These are phyloP conservation scores for Chlamydotis undulata DNA, from an alignment of 2,113 vertebrate species.

Conservation along the genomic window DNA sequence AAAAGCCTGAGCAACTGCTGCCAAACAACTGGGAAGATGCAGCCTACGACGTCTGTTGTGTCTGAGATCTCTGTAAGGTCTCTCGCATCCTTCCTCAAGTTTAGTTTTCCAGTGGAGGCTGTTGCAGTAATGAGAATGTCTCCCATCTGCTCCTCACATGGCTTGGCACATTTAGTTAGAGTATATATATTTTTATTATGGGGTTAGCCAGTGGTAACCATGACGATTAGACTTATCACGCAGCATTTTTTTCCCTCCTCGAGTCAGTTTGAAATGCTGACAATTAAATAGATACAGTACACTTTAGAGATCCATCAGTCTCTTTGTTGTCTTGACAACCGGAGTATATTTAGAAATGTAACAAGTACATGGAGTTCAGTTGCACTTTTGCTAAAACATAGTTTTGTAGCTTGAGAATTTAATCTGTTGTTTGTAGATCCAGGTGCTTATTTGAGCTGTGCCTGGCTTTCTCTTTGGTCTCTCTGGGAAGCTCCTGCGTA, in stretches of 20 bases:
- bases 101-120: slow-evolving; percentile 55
- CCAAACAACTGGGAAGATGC: slow-evolving; percentile 25
- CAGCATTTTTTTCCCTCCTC: slow-evolving; percentile 75
- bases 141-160: slow-evolving; percentile 63
- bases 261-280: slow-evolving; percentile 82
- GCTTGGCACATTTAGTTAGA: slow-evolving; percentile 56
- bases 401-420: slow-evolving; percentile 80
- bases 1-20: slow-evolving; percentile 4
- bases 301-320: slow-evolving; percentile 82
- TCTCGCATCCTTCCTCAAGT: slow-evolving; percentile 57
- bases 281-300: slow-evolving; percentile 83
- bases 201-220: slow-evolving; percentile 79
- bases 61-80: slow-evolving; percentile 62
- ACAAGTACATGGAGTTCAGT: slow-evolving; percentile 85
- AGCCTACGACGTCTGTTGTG: slow-evolving; percentile 50
- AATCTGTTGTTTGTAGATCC: slow-evolving; percentile 79
- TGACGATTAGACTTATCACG: slow-evolving; percentile 80
- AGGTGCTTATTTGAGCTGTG: slow-evolving; percentile 66
- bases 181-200: slow-evolving; percentile 71
- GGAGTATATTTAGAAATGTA: slow-evolving; percentile 86
- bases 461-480: slow-evolving; percentile 41
- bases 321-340: slow-evolving; percentile 84
- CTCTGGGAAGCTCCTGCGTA: not conserved
- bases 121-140: slow-evolving; percentile 53
- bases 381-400: slow-evolving; percentile 83